A percentile compares a stretch with the other conserved stretches of the same genome.
These are phyloP conservation scores for Therioaphis trifolii DNA, from an alignment of 2,888 invertebrate species.

Conservation along the genomic window DNA sequence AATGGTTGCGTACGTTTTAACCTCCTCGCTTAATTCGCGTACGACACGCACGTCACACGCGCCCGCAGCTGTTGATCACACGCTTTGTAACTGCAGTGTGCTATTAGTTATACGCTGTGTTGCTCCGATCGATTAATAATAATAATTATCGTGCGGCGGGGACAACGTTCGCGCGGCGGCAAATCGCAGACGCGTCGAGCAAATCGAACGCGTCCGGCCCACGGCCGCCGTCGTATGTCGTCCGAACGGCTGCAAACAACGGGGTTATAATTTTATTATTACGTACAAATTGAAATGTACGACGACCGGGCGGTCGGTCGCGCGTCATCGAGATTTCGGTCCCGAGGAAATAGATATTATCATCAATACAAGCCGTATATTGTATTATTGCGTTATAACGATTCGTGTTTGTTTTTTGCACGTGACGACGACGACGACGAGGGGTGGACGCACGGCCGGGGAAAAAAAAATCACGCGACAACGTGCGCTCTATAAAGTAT, in stretches of 20 bases:
- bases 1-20: no score
- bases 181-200: no score
- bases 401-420: slow-evolving; percentile 32
- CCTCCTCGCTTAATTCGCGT: not conserved
- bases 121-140: not conserved
- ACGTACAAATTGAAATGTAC: not conserved
- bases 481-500: not conserved
- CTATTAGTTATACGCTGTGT: not conserved
- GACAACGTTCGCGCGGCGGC: no score
- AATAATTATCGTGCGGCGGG: not conserved
- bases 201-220: no score
- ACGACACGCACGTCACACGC: not conserved
- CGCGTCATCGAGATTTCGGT: not conserved
- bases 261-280: not conserved
- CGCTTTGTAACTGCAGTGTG: not conserved
- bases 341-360: not conserved
- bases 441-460: not conserved
- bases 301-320: not conserved
- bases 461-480: not conserved
- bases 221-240: no score
- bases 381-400: no score
- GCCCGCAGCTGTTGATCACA: not conserved
- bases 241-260: no score
- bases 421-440: not conserved
- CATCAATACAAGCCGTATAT: no score